A percentile compares a stretch with the other conserved stretches of the same genome.
Evolutionary conservation across 2,888 invertebrate genomes (phyloP).

Genomic region (Orchesella flavescens): DNA sequence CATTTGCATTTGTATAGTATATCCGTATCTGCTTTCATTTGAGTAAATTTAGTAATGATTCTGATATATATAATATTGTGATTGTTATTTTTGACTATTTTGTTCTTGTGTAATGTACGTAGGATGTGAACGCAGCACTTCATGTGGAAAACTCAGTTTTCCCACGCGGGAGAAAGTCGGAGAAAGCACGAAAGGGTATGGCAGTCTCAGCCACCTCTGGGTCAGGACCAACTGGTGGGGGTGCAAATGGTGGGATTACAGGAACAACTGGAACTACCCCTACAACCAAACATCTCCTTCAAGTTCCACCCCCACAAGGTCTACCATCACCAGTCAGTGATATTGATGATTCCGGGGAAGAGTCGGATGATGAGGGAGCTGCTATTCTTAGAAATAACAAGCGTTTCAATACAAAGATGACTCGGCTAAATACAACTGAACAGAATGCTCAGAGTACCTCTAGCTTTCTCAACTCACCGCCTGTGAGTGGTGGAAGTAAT

Average conservation of each 20-base stretch:
- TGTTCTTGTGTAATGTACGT: neutral
- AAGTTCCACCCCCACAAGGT: conserved; percentile 52
- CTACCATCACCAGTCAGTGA: conserved; percentile 41
- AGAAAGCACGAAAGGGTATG: conserved; percentile 46
- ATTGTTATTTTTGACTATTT: too few relatives aligned
- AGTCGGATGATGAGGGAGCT: conserved; percentile 70
- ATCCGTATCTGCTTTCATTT: too few relatives aligned
- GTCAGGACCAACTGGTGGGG: conserved; percentile 44
- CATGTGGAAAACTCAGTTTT: conserved; percentile 66
- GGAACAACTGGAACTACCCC: conserved; percentile 28
- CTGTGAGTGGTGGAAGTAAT: conserved; percentile 30
- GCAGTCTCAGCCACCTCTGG: conserved; percentile 50
- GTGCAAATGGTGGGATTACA: conserved; percentile 16
- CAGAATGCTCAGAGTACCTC: conserved; percentile 56
- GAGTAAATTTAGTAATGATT: too few relatives aligned
- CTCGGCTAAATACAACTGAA: conserved; percentile 29
- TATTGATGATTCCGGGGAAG: conserved; percentile 69
- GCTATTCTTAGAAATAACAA: conserved; percentile 60
- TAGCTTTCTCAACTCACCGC: conserved; percentile 54
- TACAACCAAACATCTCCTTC: conserved; percentile 44
- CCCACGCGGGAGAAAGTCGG: conserved; percentile 61
- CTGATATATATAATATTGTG: too few relatives aligned
- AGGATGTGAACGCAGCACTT: conserved; percentile 68
- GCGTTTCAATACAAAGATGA: conserved; percentile 30
- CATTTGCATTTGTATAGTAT: too few relatives aligned